Evolutionary conservation across 2,888 invertebrate species (phyloP), one percentile per base, ranked within the genome.

Genomic region (Phaonia tiefii): DNA sequence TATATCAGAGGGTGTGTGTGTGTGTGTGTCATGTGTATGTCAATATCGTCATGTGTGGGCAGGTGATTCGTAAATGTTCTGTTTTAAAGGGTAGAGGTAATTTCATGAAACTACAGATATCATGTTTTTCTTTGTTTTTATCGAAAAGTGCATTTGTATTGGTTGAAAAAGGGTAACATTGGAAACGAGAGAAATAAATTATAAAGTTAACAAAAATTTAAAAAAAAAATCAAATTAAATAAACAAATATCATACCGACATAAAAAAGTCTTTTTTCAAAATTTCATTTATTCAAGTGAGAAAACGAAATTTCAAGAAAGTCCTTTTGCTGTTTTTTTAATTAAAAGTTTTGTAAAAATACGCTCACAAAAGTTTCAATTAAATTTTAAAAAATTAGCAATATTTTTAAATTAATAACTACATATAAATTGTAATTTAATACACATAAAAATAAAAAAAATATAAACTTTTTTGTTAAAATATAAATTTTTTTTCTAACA

Each of bases 301-400:
- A 31, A 15, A 77, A 80, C 67, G 66, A 77, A 77, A 77, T 77
- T 80, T 80, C 71, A 74, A 80, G 80, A 75, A 77, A 75, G 60
- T 39, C 46, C 75, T 77, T 80, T n/a, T 17, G 4, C 37, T 26
- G 3, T 25, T 22, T n/a, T n/a, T 3, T 60, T 58, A 75, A 75
- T 58, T 54, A 26, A 31, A 69, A 63, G 65, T 69, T 75, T 77
- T 75, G 70, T 22, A 71, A 80, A 60, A 20, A 31, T 66, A 77
- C 77, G 80, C 80, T 80, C 81, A 78, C 67, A 78, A 77, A 75
- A 75, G 67, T 56, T 22, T 60, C 58, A 20, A 60, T 71, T 71
- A 20, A 58, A 46, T 26, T 44, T n/a, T n/a, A n/a, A n/a, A n/a
- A n/a, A n/a, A n/a, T n/a, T n/a, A n/a, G n/a, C n/a, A n/a, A n/a